Percentiles rank a stretch among this genome's conserved stretches.
Evolutionary conservation across 2,797 vertebrate genomes (phyloP).

Genomic region (Tympanoctomys barrerae): DNA sequence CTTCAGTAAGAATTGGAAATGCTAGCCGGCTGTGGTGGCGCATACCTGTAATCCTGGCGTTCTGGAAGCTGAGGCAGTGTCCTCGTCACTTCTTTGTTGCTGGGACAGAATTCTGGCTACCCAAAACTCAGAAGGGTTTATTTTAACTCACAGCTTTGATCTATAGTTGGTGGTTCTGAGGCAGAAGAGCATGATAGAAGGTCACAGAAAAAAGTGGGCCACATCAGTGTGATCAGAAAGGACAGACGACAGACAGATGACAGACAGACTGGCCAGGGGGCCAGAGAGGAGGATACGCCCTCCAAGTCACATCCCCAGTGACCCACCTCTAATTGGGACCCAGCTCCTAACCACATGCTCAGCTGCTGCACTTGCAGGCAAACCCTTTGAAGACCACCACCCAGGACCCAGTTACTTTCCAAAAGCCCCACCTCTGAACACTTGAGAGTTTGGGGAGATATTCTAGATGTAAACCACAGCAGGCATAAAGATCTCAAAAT

Average conservation of each 20-base stretch:
- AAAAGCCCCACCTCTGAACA: not conserved
- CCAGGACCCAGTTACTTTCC: not conserved
- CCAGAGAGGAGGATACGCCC: not conserved
- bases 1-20: conserved; percentile 29
- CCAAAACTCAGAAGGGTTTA: not conserved
- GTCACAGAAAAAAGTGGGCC: not conserved
- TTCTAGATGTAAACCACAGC: not conserved
- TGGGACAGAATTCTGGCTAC: not conserved
- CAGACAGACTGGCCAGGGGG: no score
- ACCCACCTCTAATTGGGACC: not conserved
- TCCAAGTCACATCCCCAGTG: not conserved
- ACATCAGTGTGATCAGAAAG: not conserved
- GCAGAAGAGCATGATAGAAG: not conserved
- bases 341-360: not conserved
- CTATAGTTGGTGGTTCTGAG: not conserved
- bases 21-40: not conserved
- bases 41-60: not conserved
- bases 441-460: not conserved
- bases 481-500: not conserved
- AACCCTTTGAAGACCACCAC: not conserved
- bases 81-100: not conserved
- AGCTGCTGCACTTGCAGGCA: not conserved
- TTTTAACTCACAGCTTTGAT: not conserved
- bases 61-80: not conserved
- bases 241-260: no score